Evolutionary conservation across 2,113 vertebrate species (phyloP).

Genomic region (human): DNA sequence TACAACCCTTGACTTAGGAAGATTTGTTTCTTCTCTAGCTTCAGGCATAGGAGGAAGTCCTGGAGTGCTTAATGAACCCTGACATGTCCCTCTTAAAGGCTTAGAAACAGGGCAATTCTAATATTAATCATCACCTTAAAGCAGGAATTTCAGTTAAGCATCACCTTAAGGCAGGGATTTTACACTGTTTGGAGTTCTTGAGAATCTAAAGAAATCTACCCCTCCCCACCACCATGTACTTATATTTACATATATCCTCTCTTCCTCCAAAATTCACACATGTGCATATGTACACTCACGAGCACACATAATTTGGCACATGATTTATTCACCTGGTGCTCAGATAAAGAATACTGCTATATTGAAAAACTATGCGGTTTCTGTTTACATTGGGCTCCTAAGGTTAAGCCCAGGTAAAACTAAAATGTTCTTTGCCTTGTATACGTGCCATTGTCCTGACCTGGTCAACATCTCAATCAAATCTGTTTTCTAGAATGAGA

Average conservation of each 20-base stretch:
- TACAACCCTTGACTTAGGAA: background rate
- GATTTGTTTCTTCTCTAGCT: background rate
- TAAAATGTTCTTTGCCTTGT: background rate
- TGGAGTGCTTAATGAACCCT: background rate
- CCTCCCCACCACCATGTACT: accelerated
- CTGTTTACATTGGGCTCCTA: background rate
- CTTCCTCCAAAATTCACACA: background rate
- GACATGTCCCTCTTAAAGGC: background rate
- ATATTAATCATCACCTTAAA: background rate
- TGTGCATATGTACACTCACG: background rate
- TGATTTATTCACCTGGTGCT: background rate
- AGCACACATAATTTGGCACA: background rate
- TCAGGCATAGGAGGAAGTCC: background rate
- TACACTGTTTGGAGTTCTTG: background rate
- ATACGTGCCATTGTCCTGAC: background rate
- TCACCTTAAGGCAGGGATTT: background rate
- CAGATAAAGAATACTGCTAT: background rate
- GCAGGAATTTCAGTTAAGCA: background rate
- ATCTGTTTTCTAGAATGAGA: background rate
- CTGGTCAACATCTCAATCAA: background rate
- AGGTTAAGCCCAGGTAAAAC: background rate
- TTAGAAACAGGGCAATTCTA: background rate
- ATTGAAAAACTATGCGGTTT: background rate
- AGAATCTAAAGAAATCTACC: background rate
- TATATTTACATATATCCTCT: background rate